Base-by-base conservation (phyloP, 2,888 invertebrate genomes). In the Lagria hirta region DNA sequence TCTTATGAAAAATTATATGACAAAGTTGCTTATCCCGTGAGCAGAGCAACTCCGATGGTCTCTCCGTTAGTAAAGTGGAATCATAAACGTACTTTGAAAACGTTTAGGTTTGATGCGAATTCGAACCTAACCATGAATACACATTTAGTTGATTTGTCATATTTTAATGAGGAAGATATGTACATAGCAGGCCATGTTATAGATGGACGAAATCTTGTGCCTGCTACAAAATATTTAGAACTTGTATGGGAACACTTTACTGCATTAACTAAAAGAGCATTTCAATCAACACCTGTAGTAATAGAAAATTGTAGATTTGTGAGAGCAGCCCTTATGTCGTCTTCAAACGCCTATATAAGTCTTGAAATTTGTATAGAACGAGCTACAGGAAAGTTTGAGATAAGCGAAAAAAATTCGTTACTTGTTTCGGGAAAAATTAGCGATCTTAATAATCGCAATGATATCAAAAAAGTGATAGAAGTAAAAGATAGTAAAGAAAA, bases 61-160 rank as follows among this genome's bases (percentile, higher is more conserved):
- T 80, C 89, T 0, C 85, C 91, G 2, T 73, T 87, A 1, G 80
- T 96, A n/a, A 81, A 81, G 51, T 96, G 95, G 94, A 88, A 95
- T 54, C 94, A 96, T 60, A 77, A 79, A 10, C 81, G 83, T 46
- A 81, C 85, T 46, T 88, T 87, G 85, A 75, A 80, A 55, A 83
- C 86, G 1, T 81, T 83, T 8, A 81, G 85, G 46, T 88, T 87
- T 85, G 75, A 80, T 54, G 83, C 86, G 1, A 54, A 11, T 17
- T 52, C 62, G 59, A 78, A 79, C 38, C 81, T 81, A 15, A 82
- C 84, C 0, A 86, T 86, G 55, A 73, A 82, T 29, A n/a, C n/a
- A n/a, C n/a, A n/a, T n/a, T n/a, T n/a, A n/a, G n/a, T n/a, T n/a
- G n/a, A n/a, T n/a, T 12, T 21, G 15, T 37, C 33, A 7, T 14